These are phyloP conservation scores for Porites evermanni DNA, from an alignment of 92 coral and sea anemone species.

Conservation along the genomic window DNA sequence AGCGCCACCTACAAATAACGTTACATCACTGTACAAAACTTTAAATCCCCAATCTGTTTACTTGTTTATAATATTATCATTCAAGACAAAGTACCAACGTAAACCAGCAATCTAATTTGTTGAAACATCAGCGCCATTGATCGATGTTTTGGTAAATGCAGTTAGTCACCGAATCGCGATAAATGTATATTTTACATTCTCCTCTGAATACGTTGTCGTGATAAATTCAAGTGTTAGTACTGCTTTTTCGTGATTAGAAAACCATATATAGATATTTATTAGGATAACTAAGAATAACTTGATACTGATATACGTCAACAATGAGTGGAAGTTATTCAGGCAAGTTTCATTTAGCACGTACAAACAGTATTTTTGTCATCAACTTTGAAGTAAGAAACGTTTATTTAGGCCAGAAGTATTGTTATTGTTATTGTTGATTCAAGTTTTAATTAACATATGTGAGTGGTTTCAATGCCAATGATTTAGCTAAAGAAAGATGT, in stretches of 20 bases:
- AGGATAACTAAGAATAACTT: conserved; percentile 44
- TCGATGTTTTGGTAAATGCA: conserved; percentile 43
- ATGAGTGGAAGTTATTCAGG: conserved; percentile 50
- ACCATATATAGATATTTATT: conserved; percentile 39
- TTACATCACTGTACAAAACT: background rate
- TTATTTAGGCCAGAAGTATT: conserved; percentile 37
- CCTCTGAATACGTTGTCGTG: conserved; percentile 44
- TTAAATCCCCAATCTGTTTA: background rate
- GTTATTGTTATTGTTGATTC: conserved; percentile 29
- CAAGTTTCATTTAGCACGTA: conserved; percentile 47
- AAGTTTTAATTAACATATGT: conserved; percentile 47
- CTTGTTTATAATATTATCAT: too few relatives aligned
- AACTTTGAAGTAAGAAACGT: conserved; percentile 20
- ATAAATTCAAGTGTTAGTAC: conserved; percentile 48
- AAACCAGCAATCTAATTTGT: conserved; percentile 43
- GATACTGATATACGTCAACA: conserved; percentile 42
- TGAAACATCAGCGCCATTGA: conserved; percentile 44
- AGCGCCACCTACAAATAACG: too few relatives aligned
- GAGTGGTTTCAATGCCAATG: conserved; percentile 56
- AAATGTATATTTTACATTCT: conserved; percentile 42
- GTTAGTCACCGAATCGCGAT: conserved; percentile 30
- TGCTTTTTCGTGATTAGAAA: conserved; percentile 45
- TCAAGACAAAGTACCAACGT: background rate
- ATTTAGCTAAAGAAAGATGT: conserved; percentile 51
- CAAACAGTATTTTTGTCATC: conserved; percentile 48